Percentiles rank a stretch among this genome's conserved stretches.
These are phyloP conservation scores for Lethocerus indicus DNA, from an alignment of 1,140 invertebrate genomes.

Conservation along the genomic window DNA sequence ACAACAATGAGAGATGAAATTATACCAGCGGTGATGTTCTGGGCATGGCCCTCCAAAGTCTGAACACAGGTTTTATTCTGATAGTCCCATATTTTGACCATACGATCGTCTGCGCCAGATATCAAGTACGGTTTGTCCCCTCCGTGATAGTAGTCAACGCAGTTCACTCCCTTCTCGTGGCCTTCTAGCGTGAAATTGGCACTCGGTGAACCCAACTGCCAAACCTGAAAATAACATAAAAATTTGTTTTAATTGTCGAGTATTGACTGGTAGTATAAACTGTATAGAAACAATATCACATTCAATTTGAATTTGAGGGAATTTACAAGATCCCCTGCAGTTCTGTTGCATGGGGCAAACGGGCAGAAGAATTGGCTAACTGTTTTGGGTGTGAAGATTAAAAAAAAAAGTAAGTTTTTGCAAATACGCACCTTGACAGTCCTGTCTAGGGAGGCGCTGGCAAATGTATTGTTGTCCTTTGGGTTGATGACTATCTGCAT, in stretches of 20 bases:
- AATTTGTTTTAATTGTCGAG: neutral
- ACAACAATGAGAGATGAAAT: no score
- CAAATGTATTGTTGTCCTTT: conserved; percentile 99
- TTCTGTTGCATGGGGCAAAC: no score
- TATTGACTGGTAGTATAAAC: neutral
- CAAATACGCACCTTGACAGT: conserved; percentile 71
- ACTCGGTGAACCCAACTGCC: conserved; percentile 90
- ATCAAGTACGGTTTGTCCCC: conserved; percentile 99
- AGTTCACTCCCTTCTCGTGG: conserved; percentile 98
- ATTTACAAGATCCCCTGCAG: no score
- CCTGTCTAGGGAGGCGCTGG: conserved; percentile 91
- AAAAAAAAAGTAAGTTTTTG: conserved; percentile 8
- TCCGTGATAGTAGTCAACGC: conserved; percentile 98
- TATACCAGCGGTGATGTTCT: conserved; percentile 79
- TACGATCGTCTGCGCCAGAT: conserved; percentile 92
- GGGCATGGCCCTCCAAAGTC: conserved; percentile 90
- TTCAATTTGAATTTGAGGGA: no score
- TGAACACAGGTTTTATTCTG: conserved; percentile 98
- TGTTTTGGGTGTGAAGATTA: neutral
- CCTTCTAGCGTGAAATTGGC: conserved; percentile 98
- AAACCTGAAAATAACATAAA: conserved; percentile 39
- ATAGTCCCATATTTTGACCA: conserved; percentile 99
- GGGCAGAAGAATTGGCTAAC: no score
- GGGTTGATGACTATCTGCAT: conserved; percentile 99
- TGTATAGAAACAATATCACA: no score